These are phyloP conservation scores for Brachynemurus nebulosus DNA, from an alignment of 2,888 invertebrate species.

Conservation along the genomic window DNA sequence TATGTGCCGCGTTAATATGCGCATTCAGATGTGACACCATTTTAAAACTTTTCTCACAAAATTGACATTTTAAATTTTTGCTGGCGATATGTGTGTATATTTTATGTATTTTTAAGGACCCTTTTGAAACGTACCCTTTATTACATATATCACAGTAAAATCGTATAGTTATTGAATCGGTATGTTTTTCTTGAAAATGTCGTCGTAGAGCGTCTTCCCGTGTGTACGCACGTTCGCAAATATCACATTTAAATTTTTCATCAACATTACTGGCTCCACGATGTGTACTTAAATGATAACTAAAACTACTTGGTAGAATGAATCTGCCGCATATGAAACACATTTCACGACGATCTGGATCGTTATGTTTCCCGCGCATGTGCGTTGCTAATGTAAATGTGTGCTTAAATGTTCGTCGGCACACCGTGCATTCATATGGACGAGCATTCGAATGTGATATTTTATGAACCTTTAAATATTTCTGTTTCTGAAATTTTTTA, in stretches of 20 bases:
- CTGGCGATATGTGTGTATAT: neutral
- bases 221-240: neutral
- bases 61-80: neutral
- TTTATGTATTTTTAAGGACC: neutral
- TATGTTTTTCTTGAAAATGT: neutral
- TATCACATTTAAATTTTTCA: neutral
- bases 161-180: neutral
- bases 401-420: neutral
- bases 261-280: too few relatives aligned
- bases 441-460: neutral
- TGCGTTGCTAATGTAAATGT: neutral
- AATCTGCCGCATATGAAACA: neutral
- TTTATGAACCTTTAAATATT: constrained; percentile 1
- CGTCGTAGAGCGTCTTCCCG: neutral
- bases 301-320: neutral
- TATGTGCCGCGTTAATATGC: neutral
- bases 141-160: neutral
- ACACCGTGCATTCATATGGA: neutral
- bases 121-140: neutral
- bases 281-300: neutral
- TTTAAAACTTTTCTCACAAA: constrained; percentile 4
- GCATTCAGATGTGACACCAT: neutral
- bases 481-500: neutral
- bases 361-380: neutral
- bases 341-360: neutral